Evolutionary conservation across 1,140 invertebrate genomes (phyloP), one percentile per base, ranked within the genome.

Genomic region (Lepidostoma basale): DNA sequence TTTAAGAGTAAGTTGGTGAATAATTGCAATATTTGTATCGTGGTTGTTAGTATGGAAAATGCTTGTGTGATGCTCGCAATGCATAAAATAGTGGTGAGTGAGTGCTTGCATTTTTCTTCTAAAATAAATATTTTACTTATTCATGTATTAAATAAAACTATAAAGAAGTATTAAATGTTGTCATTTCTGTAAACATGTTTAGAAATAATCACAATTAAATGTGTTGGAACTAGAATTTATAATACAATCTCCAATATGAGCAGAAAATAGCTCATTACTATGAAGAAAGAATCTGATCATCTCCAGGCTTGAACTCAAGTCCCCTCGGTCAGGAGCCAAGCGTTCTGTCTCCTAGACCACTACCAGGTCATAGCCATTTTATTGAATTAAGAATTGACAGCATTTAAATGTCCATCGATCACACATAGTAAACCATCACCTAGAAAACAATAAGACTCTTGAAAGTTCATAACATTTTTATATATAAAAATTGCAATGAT

Each of bases 341-440:
- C n/a, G n/a, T n/a, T n/a, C n/a, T n/a, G n/a, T n/a, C n/a, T n/a
- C n/a, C n/a, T n/a, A n/a, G n/a, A n/a, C n/a, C n/a, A n/a, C n/a
- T n/a, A n/a, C n/a, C n/a, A n/a, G n/a, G n/a, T n/a, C n/a, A n/a
- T n/a, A n/a, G n/a, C n/a, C n/a, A n/a, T n/a, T n/a, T n/a, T n/a
- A n/a, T n/a, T n/a, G n/a, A n/a, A n/a, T n/a, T n/a, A n/a, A n/a
- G n/a, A n/a, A n/a, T 14, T 39, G 54, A 58, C 28, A 58, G 33
- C 28, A 58, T 39, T 58, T 30, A 39, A n/a, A n/a, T 18, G 54
- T 16, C 20, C 14, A 58, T 10, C 33, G 16, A 56, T 16, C 20
- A 14, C 45, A 18, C 45, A 49, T 49, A 49, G 22, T 12, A 49
- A 49, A 49, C 45, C 45, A 49, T n/a, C 45, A 49, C 45, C 45